Evolutionary conservation across 1,140 invertebrate species (phyloP).

Genomic region (Coptotermes formosanus): DNA sequence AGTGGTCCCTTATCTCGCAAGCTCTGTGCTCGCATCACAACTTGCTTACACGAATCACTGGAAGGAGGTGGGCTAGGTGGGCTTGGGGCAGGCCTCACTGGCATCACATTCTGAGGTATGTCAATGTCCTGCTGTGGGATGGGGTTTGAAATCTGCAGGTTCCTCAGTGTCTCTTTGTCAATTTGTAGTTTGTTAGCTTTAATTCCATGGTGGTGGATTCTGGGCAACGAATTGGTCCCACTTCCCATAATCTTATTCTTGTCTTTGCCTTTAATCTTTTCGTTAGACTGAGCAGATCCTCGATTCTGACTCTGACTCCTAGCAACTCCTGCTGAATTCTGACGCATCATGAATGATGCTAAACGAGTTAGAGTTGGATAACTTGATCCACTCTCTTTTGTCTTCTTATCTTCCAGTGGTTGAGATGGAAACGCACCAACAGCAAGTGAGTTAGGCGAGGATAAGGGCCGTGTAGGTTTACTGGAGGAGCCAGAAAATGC

Average conservation of each 20-base stretch:
- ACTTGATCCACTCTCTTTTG: conserved; percentile 18
- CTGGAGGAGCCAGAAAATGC: neutral
- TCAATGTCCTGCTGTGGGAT: conserved; percentile 69
- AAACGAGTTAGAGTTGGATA: conserved; percentile 61
- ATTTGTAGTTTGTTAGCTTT: conserved; percentile 61
- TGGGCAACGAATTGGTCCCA: conserved; percentile 56
- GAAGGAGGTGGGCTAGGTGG: neutral
- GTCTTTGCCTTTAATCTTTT: conserved; percentile 49
- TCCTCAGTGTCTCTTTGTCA: conserved; percentile 68
- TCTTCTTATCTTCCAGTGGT: conserved; percentile 33
- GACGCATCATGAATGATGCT: conserved; percentile 69
- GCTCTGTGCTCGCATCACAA: conserved; percentile 71
- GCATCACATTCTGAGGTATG: conserved; percentile 55
- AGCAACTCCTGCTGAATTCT: conserved; percentile 35
- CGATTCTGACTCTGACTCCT: conserved; percentile 47
- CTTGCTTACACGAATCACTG: conserved; percentile 45
- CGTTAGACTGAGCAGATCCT: conserved; percentile 44
- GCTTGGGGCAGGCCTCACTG: conserved; percentile 44
- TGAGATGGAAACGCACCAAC: conserved; percentile 35
- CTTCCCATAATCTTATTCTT: conserved; percentile 43
- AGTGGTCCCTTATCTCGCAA: conserved; percentile 61
- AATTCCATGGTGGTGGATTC: conserved; percentile 37
- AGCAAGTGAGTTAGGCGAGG: conserved; percentile 49
- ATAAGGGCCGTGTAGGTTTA: conserved; percentile 46
- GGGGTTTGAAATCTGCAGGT: conserved; percentile 76